A percentile compares a stretch with the other conserved stretches of the same genome.
These are phyloP conservation scores for Sylvicola cinctus DNA, from an alignment of 2,888 invertebrate genomes.

Conservation along the genomic window DNA sequence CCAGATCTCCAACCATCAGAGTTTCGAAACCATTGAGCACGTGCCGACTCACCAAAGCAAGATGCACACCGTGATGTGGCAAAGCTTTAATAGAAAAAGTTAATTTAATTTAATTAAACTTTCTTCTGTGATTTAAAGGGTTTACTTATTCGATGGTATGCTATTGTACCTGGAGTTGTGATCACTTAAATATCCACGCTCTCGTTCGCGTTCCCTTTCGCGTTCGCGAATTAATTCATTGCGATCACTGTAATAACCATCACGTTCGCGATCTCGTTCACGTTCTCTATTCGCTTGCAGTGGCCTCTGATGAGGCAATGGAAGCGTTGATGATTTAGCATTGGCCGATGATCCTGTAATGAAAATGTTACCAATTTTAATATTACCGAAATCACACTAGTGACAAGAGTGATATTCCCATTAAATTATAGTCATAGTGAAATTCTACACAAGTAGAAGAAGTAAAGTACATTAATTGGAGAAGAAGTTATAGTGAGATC, in stretches of 20 bases:
- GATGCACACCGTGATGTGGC: conserved; percentile 56
- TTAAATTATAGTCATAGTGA: too few species aligned
- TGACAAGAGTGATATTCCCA: neutral
- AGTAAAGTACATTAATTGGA: too few species aligned
- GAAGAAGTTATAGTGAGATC: too few species aligned
- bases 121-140: too few species aligned
- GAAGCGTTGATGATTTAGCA: conserved; percentile 67
- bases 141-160: neutral
- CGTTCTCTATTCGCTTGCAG: conserved; percentile 34
- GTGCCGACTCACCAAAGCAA: conserved; percentile 74
- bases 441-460: too few species aligned
- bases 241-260: conserved; percentile 76
- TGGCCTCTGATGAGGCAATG: conserved; percentile 50
- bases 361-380: neutral
- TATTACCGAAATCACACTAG: conserved; percentile 2
- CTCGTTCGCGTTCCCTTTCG: conserved; percentile 47
- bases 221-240: conserved; percentile 62
- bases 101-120: conserved; percentile 5
- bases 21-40: conserved; percentile 78
- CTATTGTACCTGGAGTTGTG: conserved; percentile 44
- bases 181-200: conserved; percentile 57
- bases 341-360: conserved; percentile 38
- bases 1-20: conserved; percentile 74
- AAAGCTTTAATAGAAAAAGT: conserved; percentile 19
- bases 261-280: conserved; percentile 43